Conservation (phyloP, 2,888 invertebrate species). For the Enchytraeus crypticus region DNA sequence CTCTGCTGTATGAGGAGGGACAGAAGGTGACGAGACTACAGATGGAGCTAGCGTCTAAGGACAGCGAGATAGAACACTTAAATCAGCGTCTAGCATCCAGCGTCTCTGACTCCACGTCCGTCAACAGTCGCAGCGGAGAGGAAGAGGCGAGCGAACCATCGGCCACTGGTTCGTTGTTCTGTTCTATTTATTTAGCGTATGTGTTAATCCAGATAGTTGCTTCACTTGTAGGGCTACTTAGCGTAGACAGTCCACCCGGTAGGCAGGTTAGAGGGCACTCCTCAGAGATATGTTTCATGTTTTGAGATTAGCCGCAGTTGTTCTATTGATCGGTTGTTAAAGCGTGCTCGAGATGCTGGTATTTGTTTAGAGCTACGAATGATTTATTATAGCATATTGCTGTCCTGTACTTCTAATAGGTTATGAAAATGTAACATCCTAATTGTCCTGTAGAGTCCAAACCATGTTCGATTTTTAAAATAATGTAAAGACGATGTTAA, state of each 20-base stretch:
- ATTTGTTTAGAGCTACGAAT: too few relatives aligned
- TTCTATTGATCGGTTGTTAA: not conserved
- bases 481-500: too few relatives aligned
- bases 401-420: too few relatives aligned
- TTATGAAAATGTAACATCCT: too few relatives aligned
- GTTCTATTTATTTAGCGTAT: not conserved
- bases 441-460: too few relatives aligned
- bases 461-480: too few relatives aligned
- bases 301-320: not conserved
- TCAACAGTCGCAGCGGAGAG: slow-evolving; percentile 63
- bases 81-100: slow-evolving; percentile 67
- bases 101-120: slow-evolving; percentile 69
- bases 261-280: too few relatives aligned
- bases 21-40: slow-evolving; percentile 62
- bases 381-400: too few relatives aligned
- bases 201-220: too few relatives aligned
- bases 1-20: slow-evolving; percentile 62
- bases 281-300: too few relatives aligned
- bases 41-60: slow-evolving; percentile 94
- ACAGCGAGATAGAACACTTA: slow-evolving; percentile 86
- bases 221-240: too few relatives aligned
- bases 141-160: not conserved
- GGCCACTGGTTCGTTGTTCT: not conserved
- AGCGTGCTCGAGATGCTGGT: not conserved
- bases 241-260: too few relatives aligned